Evolutionary conservation across 2,888 invertebrate genomes (phyloP), one percentile per base, ranked within the genome.

Genomic region (Ophioninae sp.): DNA sequence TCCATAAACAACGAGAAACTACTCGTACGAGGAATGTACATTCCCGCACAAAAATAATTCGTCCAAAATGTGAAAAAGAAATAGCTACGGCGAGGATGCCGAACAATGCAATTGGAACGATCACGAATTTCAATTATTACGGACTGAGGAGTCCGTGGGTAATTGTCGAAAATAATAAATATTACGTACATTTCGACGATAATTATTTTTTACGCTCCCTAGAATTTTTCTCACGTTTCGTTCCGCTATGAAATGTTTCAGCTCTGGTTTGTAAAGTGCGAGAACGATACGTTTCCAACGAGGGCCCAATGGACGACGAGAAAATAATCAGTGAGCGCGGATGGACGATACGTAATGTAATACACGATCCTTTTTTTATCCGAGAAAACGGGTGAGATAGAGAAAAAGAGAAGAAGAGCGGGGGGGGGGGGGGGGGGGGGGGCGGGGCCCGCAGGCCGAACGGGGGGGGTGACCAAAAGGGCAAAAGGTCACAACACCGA

Each of bases 401-500:
- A 30, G 30, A 30, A 13, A 68, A 56, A 58, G 44, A 51, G 44
- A 8, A 20, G 61, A 58, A 65, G 74, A 68, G 73, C 74, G 80
- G 65, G 80, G 83, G 77, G 41, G 8, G 10, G 7, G 41, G 0
- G 41, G 41, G 8, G 41, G 8, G 41, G 7, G 58, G n/a, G 20
- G 20, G 59, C n/a, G 64, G 37, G 39, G 22, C n/a, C 37, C 56
- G n/a, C 7, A 56, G 59, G 41, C 64, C n/a, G 64, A 64, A 30
- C 30, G 59, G 37, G 44, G 23, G 44, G 5, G 39, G 61, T 51
- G 69, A 71, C 77, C 65, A 81, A 84, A 72, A 81, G 83, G 78
- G 74, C 65, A 81, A 84, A 72, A 81, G 83, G 78, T 84, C 83
- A 75, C 61, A 30, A 39, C 39, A 67, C 56, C 65, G 64, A 44